Base-by-base conservation (phyloP, 2,888 invertebrate genomes). In the Orthosia cruda region DNA sequence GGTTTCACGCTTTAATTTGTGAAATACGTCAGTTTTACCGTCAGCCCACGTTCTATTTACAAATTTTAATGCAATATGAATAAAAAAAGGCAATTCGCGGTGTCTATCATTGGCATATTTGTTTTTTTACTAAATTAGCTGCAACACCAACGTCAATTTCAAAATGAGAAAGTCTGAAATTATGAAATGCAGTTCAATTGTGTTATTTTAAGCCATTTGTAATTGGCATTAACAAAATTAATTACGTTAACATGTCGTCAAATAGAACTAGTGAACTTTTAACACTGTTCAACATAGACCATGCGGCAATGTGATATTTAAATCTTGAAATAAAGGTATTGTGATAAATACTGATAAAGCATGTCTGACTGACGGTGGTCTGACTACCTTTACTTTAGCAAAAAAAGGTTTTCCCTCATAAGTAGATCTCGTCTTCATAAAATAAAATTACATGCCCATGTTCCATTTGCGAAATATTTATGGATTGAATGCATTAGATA, bases 101-200 rank as follows among this genome's bases (percentile, higher is more conserved):
- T 74, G 75, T 52, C 74, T 66, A 74, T 74, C 65, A 47, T 13
- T 52, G 32, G n/a, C 13, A 18, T 66, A 75, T 23, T 32, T 59
- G 4, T 13, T 12, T 15, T 12, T 45, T 23, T 12, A 26, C 20
- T 26, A 54, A 70, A 55, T 26, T 40, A 40, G 11, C n/a, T 13
- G 32, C 55, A 50, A 57, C n/a, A n/a, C 40, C 40, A 55, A 49
- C 15, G 20, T 23, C 11, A n/a, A 23, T 55, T 73, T 40, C 5
- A 47, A 18, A 54, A 13, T 54, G 26, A 40, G 54, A 23, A 47
- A 47, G 15, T 2, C 15, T 47, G 16, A 32, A 59, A 59, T 47
- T 26, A 23, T 58, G 40, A 40, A 58, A 58, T 50, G 9, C 13
- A 70, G n/a, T 9, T n/a, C 16, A n/a, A 26, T 52, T 12, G 26